Base-by-base conservation (phyloP, 2,113 vertebrate genomes). In the Channa maculata region DNA sequence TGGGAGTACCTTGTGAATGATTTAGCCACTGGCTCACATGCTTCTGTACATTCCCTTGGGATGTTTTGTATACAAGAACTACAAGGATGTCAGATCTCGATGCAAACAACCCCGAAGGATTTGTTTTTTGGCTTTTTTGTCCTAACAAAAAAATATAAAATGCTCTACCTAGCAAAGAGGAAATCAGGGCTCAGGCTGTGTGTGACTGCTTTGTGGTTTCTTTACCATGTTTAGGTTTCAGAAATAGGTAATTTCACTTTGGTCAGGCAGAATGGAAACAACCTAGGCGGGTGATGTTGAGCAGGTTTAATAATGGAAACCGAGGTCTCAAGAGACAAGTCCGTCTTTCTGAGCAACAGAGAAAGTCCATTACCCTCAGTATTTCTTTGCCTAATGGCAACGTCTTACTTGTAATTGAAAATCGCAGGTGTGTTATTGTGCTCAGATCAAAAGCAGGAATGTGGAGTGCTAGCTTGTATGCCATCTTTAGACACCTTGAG, bases 291-390 rank as follows among this genome's bases (percentile, higher is more conserved):
- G 68, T 80, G 46, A 79, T 63, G 77, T 76, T 79, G 65, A 75
- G 53, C n/a, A 53, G 76, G 83, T 91, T 91, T 91, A 94, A 92
- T 94, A 93, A 93, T 91, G 82, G 77, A 93, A 92, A 85, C 59
- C 37, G 43, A 72, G 66, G 86, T 88, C 88, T 89, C 63, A 1
- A 62, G 88, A 84, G 82, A 91, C 79, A 79, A 80, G 83, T 76
- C 78, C 48, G 77, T 92, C 87, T 90, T 62, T 83, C 72, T 34
- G 57, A 85, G 59, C 71, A 88, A 92, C 91, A 92, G 87, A 90
- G 70, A 91, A 94, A 94, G 84, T 91, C 92, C 91, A 93, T 94
- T 94, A 92, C 87, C 75, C 79, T 82, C 48, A 2, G 77, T 80
- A 79, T 90, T 85, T 82, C 87, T 86, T 84, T 76, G 82, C 83